Base-by-base conservation (phyloP, 2,797 vertebrate species). In the Micropoecilia bifurca region DNA sequence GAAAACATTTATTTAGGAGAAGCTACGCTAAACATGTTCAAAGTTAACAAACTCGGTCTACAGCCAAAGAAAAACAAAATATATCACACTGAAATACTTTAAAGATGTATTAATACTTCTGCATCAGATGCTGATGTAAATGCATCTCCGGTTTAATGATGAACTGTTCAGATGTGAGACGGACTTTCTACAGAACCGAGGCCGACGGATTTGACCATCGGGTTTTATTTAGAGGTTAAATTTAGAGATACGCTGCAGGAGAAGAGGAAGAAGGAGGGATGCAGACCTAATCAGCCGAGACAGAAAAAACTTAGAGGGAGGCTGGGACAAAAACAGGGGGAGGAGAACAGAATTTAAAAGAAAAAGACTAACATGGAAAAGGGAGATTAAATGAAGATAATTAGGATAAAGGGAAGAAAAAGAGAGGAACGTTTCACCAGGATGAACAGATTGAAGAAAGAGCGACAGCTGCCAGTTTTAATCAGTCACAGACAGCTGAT, bases 401-500 rank as follows among this genome's bases (percentile, higher is more conserved):
- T 18, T 20, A 3, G 8, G 47, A 6, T 39, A 55, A 71, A 76
- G 10, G 43, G 39, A 80, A 77, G 53, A 79, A 46, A 76, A 25
- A 84, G 75, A 69, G 39, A 69, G 22, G 22, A 3, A 13, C 0
- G 3, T 43, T 25, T 69, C 22, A n/a, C 9, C 66, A 80, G 18
- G 5, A 39, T 36, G 33, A 30, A 74, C 20, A 68, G 59, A 68
- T 73, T 71, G 59, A 46, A 68, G 66, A 77, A 66, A 82, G 75
- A 80, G 68, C 81, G 88, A 86, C 87, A 91, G 90, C 87, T 91
- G 91, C 71, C 89, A 90, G 71, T 22, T 80, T 79, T 82, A 86
- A 92, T 93, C 90, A 91, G 84, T 90, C 90, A 88, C 41, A 6
- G 43, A 72, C 80, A 86, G 80, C 81, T 87, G 84, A 84, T 89